These are phyloP conservation scores for Autographa pulchrina DNA, from an alignment of 2,888 invertebrate genomes.

Conservation along the genomic window DNA sequence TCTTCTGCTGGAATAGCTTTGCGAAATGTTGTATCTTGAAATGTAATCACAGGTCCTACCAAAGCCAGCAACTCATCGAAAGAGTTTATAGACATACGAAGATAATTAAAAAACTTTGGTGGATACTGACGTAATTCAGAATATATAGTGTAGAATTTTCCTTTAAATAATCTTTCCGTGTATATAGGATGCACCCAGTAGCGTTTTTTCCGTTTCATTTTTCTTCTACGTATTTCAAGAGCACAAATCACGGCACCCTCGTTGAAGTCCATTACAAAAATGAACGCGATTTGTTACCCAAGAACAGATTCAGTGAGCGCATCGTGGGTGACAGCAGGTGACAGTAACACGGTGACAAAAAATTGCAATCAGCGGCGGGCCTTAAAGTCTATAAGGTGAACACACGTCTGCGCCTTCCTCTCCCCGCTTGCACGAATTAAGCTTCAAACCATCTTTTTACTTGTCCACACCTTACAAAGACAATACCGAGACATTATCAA, in stretches of 20 bases:
- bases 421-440: too few species aligned
- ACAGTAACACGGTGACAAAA: slow-evolving; percentile 1
- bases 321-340: neutral
- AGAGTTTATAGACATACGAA: slow-evolving; percentile 13
- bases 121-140: slow-evolving; percentile 13
- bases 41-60: slow-evolving; percentile 20
- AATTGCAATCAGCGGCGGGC: neutral
- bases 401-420: too few species aligned
- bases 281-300: slow-evolving; percentile 4
- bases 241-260: slow-evolving; percentile 15
- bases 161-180: slow-evolving; percentile 12
- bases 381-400: too few species aligned
- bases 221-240: slow-evolving; percentile 17
- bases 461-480: too few species aligned
- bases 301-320: slow-evolving; percentile 1
- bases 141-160: slow-evolving; percentile 14
- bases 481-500: slow-evolving; percentile 27
- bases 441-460: too few species aligned
- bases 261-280: slow-evolving; percentile 5
- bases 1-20: slow-evolving; percentile 22
- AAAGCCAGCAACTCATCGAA: slow-evolving; percentile 23
- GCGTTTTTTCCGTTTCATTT: slow-evolving; percentile 14
- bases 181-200: slow-evolving; percentile 13
- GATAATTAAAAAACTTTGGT: slow-evolving; percentile 10
- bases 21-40: slow-evolving; percentile 17